Evolutionary conservation across 35 echinoderm and acorn worm genomes (phyloP).

Genomic region (Diadema setosum): DNA sequence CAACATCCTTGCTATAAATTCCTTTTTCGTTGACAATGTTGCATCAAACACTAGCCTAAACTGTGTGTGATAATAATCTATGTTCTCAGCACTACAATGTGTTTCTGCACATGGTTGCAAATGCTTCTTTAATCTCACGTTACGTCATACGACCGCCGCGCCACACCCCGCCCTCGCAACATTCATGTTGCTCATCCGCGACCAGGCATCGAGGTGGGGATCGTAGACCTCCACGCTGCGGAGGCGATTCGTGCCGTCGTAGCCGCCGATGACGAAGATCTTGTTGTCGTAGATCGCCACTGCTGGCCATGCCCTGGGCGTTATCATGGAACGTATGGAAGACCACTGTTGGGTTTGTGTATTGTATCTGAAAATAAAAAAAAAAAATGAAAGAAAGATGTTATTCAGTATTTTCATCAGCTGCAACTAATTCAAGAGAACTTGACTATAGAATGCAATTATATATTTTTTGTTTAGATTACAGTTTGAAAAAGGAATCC

Average conservation of each 20-base stretch:
- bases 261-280: constrained; percentile 95
- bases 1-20: no score
- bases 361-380: constrained; percentile 69
- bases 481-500: no score
- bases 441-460: no score
- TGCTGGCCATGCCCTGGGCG: constrained; percentile 84
- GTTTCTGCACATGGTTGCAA: no score
- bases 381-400: neutral
- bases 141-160: constrained; percentile 77
- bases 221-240: constrained; percentile 92
- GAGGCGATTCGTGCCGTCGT: constrained; percentile 80
- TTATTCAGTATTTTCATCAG: no score
- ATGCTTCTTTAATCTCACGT: no score
- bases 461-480: no score
- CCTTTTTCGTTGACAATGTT: neutral
- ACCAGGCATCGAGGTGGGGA: constrained; percentile 81
- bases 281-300: constrained; percentile 97
- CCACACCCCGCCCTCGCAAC: constrained; percentile 78
- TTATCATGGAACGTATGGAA: constrained; percentile 84
- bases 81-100: no score
- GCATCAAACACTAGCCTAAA: neutral
- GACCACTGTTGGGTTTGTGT: constrained; percentile 99
- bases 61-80: no score
- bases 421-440: no score
- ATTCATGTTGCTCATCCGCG: constrained; percentile 81